Percentiles rank a stretch among this genome's conserved stretches.
Conservation (phyloP, 2,888 invertebrate genomes). For the Epiblema foenella region DNA sequence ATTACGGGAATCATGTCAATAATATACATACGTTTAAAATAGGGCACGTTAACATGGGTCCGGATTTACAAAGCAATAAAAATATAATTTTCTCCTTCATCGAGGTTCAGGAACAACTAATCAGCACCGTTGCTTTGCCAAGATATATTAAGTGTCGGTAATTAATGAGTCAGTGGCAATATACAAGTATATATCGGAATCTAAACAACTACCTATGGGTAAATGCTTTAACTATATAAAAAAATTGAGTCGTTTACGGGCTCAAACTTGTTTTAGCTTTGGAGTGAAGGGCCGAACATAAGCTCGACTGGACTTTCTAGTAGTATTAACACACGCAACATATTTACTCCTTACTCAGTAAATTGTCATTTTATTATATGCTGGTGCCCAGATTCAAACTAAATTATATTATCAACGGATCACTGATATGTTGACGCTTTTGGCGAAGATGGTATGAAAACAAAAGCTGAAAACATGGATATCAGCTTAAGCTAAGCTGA, state of each 20-base stretch:
- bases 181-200: too few relatives aligned
- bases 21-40: background rate
- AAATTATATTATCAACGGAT: background rate
- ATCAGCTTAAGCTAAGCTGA: constrained; percentile 57
- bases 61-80: background rate
- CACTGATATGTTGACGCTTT: background rate
- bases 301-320: background rate
- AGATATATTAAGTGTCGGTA: too few relatives aligned
- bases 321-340: too few relatives aligned
- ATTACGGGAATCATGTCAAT: constrained; percentile 2
- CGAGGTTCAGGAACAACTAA: background rate
- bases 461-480: constrained; percentile 47
- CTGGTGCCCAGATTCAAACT: too few relatives aligned
- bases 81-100: background rate
- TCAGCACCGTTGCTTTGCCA: too few relatives aligned
- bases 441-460: constrained; percentile 31
- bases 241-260: too few relatives aligned
- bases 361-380: too few relatives aligned
- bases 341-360: background rate
- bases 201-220: too few relatives aligned
- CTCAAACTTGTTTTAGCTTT: too few relatives aligned
- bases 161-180: too few relatives aligned
- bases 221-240: too few relatives aligned
- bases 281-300: too few relatives aligned
- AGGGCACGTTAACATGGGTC: background rate